phyloP scores from a whole-genome alignment of 2,888 invertebrate genomes.

The Orthosia incerta region DNA sequence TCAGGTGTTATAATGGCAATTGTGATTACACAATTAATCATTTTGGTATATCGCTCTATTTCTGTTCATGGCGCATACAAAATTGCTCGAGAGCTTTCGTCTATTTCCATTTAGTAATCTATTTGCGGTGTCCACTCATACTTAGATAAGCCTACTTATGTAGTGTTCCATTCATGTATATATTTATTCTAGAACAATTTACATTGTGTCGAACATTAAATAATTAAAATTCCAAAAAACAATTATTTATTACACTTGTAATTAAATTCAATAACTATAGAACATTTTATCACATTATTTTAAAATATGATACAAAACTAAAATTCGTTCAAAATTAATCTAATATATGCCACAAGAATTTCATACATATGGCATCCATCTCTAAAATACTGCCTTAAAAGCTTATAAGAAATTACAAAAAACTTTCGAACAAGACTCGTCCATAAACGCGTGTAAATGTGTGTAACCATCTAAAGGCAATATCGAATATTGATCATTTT shows the following conservation, averaged over 20 bases:
- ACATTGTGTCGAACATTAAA: too few species aligned
- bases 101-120: not conserved
- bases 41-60: not conserved
- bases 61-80: not conserved
- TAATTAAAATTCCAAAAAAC: too few species aligned
- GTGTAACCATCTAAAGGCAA: conserved; percentile 78
- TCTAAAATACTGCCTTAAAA: conserved; percentile 3
- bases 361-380: not conserved
- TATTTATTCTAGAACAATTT: too few species aligned
- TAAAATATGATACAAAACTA: too few species aligned
- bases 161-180: too few species aligned
- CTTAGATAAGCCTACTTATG: not conserved
- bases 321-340: too few species aligned
- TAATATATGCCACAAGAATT: too few species aligned
- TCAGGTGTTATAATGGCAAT: conserved; percentile 1
- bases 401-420: conserved; percentile 38
- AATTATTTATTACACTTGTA: too few species aligned
- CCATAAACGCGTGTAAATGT: conserved; percentile 64
- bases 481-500: conserved; percentile 89
- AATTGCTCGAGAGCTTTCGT: not conserved
- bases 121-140: not conserved
- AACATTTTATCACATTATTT: too few species aligned
- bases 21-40: not conserved
- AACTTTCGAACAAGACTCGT: conserved; percentile 61
- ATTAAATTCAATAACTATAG: too few species aligned